phyloP scores from a whole-genome alignment of 2,797 vertebrate species.

The Pipistrellus pipistrellus region DNA sequence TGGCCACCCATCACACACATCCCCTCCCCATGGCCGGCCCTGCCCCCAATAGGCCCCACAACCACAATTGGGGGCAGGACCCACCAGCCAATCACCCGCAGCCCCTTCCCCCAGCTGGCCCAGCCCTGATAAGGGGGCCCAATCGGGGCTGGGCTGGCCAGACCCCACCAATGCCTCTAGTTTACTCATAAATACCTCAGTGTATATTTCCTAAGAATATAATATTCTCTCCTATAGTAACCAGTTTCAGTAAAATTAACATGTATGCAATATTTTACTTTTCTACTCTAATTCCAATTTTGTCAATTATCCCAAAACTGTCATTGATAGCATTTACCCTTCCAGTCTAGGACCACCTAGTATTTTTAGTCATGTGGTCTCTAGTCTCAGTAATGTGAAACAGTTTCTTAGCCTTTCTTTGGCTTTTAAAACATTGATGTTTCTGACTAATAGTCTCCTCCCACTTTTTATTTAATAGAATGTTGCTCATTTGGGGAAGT shows the following conservation, averaged over 20 bases:
- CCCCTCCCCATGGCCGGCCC: too few species aligned
- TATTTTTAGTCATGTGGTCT: too few species aligned
- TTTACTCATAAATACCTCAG: slow-evolving; percentile 25
- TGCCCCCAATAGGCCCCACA: too few species aligned
- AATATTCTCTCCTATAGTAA: not conserved
- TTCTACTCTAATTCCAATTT: not conserved
- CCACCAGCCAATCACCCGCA: too few species aligned
- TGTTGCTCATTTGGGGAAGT: not conserved
- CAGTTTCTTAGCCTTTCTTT: not conserved
- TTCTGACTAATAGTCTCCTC: not conserved
- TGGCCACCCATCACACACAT: too few species aligned
- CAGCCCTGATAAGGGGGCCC: too few species aligned
- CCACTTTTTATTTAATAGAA: not conserved
- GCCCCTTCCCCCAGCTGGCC: too few species aligned
- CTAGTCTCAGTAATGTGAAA: not conserved
- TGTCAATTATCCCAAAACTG: slow-evolving; percentile 16
- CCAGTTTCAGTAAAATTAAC: not conserved
- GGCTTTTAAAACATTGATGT: not conserved
- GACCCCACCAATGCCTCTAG: too few species aligned
- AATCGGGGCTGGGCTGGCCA: too few species aligned
- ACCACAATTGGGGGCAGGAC: too few species aligned
- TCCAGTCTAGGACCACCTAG: not conserved
- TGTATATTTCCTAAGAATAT: not conserved
- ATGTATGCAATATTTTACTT: not conserved
- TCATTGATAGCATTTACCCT: not conserved